These are phyloP conservation scores for Meles meles DNA, from an alignment of 2,113 vertebrate genomes.

Conservation along the genomic window DNA sequence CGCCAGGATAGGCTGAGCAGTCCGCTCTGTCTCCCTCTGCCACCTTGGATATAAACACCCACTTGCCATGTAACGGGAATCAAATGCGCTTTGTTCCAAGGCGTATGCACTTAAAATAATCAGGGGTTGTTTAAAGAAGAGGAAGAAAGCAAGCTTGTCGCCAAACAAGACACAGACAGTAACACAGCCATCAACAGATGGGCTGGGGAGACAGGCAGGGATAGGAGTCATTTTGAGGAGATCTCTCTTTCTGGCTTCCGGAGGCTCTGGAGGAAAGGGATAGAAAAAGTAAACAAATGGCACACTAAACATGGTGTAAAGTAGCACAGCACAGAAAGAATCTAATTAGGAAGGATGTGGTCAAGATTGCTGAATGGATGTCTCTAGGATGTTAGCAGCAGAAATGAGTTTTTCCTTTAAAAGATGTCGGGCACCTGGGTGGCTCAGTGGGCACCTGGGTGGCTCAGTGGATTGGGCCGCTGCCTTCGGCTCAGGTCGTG, in stretches of 20 bases:
- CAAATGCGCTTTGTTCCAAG: slow-evolving; percentile 54
- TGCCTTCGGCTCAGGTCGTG: no score
- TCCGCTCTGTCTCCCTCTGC: slow-evolving; percentile 8
- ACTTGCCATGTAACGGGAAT: background rate
- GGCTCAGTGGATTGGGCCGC: no score
- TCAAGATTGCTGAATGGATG: background rate
- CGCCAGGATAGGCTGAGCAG: background rate
- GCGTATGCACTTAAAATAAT: slow-evolving; percentile 38
- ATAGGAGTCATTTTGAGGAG: background rate
- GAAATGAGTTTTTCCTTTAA: background rate
- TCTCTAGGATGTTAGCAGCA: background rate
- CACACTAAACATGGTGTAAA: background rate
- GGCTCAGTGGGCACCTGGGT: no score
- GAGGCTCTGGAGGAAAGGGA: background rate
- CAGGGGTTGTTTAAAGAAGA: background rate
- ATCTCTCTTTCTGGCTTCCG: background rate
- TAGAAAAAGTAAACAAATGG: background rate
- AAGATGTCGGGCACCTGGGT: no score
- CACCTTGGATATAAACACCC: slow-evolving; percentile 20
- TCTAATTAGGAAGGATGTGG: background rate
- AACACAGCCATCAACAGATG: background rate
- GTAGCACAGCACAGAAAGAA: background rate
- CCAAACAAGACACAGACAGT: background rate
- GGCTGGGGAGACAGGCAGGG: background rate
- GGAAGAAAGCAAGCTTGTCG: slow-evolving; percentile 5